Evolutionary conservation across 2,888 invertebrate species (phyloP), one percentile per base, ranked within the genome.

Genomic region (Pterobdella sp.): DNA sequence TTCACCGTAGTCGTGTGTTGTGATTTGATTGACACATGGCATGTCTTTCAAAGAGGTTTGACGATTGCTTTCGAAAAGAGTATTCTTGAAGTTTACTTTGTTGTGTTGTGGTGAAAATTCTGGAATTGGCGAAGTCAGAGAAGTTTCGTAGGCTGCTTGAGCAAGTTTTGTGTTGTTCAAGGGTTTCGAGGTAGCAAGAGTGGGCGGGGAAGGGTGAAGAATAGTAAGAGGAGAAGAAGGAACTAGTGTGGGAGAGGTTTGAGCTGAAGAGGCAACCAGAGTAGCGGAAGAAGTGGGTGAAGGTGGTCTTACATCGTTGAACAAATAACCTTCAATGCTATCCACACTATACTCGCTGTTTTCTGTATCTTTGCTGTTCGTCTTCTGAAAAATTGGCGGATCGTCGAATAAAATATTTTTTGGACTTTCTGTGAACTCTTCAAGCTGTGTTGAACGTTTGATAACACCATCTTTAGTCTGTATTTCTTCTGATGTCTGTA

Each of bases 1-100:
- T 60, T 74, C 74, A 0, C 74, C 74, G 36, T 72, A 74, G 18
- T 74, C 74, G 68, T 72, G 68, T 31, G 67, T 67, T n/a, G 64
- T 68, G 67, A 73, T 35, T 3, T 35, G n/a, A 22, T 63, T 71
- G 1, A 71, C 63, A 1, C 32, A 60, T 14, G n/a, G 7, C 4
- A 56, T 4, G 60, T 4, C 26, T 3, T 4, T 4, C 3, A 3
- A 4, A 18, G 60, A 22, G 18, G 60, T 3, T 56, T 56, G 60
- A 56, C 3, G 7, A 3, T 56, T 22, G 60, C 3, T n/a, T 4
- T n/a, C 26, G 60, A 14, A 56, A 22, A 56, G 60, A 22, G 60
- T 56, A 26, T 26, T 14, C 3, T 22, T 22, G 14, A 56, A 22
- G 60, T 22, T 14, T 4, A 26, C 26, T n/a, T 22, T 56, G 7